phyloP scores from a whole-genome alignment of 2,797 vertebrate species.

The Hyperoplus lanceolatus region DNA sequence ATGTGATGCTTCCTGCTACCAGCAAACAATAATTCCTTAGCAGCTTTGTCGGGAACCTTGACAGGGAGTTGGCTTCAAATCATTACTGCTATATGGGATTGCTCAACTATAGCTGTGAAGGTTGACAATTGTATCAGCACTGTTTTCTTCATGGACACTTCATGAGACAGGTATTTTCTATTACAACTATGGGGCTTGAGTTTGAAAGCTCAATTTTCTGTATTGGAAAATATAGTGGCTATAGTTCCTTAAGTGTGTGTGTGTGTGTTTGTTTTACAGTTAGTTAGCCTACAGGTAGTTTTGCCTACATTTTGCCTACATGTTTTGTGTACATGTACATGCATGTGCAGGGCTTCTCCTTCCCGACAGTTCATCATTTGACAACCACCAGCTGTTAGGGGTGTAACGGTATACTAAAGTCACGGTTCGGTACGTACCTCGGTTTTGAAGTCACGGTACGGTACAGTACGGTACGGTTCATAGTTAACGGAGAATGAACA shows the following conservation, averaged over 20 bases:
- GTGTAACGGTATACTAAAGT: too few species aligned
- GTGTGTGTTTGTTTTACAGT: constrained; percentile 8
- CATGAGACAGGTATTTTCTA: not conserved
- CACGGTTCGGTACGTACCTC: too few species aligned
- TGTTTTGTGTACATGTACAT: too few species aligned
- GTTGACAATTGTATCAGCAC: constrained; percentile 10
- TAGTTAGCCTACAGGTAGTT: not conserved
- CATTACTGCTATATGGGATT: constrained; percentile 6
- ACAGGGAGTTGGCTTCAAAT: constrained; percentile 38
- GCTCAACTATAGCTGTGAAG: constrained; percentile 3
- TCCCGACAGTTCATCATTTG: constrained; percentile 62
- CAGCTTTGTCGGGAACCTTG: constrained; percentile 17
- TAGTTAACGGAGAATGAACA: too few species aligned
- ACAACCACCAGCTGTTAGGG: constrained; percentile 76
- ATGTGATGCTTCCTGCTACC: constrained; percentile 6
- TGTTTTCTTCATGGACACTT: not conserved
- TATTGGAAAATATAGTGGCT: not conserved
- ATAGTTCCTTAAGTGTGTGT: not conserved
- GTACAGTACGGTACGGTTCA: too few species aligned
- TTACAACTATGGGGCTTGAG: not conserved
- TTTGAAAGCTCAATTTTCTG: constrained; percentile 4
- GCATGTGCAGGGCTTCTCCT: constrained; percentile 47
- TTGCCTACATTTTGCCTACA: not conserved
- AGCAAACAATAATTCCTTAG: constrained; percentile 28
- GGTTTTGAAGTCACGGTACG: too few species aligned